Evolutionary conservation across 2,888 invertebrate species (phyloP).

Genomic region (Plebejus melissa): DNA sequence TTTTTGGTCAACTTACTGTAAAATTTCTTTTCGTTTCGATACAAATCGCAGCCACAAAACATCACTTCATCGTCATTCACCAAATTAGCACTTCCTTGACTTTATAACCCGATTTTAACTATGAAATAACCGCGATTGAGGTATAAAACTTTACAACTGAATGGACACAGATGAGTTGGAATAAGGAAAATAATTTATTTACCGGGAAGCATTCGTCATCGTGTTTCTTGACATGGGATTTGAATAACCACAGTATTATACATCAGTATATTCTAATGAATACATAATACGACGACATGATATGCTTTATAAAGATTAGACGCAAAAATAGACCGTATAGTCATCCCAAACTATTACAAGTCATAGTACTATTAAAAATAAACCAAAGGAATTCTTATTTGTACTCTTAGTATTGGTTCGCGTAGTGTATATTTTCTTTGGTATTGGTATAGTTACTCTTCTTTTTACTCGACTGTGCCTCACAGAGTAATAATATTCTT

Average conservation of each 20-base stretch:
- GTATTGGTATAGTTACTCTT: too few relatives aligned
- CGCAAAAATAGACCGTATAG: background rate
- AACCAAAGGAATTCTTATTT: too few relatives aligned
- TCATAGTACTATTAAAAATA: background rate
- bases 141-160: background rate
- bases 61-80: slow-evolving; percentile 3
- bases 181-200: slow-evolving; percentile 41
- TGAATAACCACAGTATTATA: slow-evolving; percentile 7
- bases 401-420: too few relatives aligned
- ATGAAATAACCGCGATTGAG: background rate
- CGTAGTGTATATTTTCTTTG: too few relatives aligned
- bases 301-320: background rate
- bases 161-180: slow-evolving; percentile 29
- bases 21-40: background rate
- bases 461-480: too few relatives aligned
- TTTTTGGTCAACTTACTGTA: background rate
- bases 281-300: background rate
- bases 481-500: too few relatives aligned
- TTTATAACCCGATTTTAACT: background rate
- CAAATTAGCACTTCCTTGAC: background rate
- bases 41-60: slow-evolving; percentile 18
- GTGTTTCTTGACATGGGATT: slow-evolving; percentile 14
- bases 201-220: slow-evolving; percentile 39
- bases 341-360: background rate
- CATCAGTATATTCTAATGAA: background rate